These are phyloP conservation scores for Luscinia luscinia DNA, from an alignment of 2,797 vertebrate species.

Conservation along the genomic window DNA sequence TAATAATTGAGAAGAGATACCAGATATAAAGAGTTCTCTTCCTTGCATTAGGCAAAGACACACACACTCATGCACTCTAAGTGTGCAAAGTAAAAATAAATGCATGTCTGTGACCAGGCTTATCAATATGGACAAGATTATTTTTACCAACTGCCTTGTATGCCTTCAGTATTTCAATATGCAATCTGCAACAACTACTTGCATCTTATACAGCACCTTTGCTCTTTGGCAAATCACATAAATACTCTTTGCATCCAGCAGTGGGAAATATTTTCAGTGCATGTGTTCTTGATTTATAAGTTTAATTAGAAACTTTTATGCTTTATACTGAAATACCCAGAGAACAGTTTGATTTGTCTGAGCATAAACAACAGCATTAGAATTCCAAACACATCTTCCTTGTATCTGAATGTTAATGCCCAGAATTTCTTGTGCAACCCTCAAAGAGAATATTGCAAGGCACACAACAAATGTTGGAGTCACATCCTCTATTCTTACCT, in stretches of 20 bases:
- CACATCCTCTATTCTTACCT: background rate
- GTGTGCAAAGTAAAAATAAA: background rate
- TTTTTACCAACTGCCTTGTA: background rate
- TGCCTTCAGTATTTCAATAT: background rate
- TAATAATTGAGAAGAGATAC: background rate
- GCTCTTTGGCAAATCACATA: background rate
- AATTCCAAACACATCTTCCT: slow-evolving; percentile 6
- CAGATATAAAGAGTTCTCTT: background rate
- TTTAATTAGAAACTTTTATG: slow-evolving; percentile 50
- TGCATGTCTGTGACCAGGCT: background rate
- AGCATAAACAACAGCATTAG: slow-evolving; percentile 20
- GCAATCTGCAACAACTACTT: background rate
- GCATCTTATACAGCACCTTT: background rate
- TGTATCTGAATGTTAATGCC: background rate
- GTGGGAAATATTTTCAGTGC: background rate
- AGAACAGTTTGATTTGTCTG: background rate
- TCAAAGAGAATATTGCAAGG: background rate
- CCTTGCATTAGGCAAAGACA: background rate
- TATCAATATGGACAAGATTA: background rate
- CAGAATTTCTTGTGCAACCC: background rate
- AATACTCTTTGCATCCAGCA: background rate
- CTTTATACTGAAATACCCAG: slow-evolving; percentile 7
- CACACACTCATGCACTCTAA: background rate
- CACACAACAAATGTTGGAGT: background rate
- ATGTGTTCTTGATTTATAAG: slow-evolving; percentile 12